A percentile compares a stretch with the other conserved stretches of the same genome.
Evolutionary conservation across 2,888 invertebrate species (phyloP).

Genomic region (Dorcus parallelipipedus): DNA sequence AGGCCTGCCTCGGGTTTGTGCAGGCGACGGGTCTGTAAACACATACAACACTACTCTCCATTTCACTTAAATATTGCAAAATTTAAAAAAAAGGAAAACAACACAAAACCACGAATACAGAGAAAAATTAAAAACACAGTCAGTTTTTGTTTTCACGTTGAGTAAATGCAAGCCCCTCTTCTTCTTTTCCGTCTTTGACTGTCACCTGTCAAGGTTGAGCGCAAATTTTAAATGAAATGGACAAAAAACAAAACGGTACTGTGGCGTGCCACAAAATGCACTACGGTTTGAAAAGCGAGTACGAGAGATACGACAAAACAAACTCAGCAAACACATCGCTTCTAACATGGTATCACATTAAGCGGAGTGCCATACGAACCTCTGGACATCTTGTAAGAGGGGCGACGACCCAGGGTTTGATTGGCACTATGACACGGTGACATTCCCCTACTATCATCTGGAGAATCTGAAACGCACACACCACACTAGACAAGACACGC

Average conservation of each 20-base stretch:
- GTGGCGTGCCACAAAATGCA: slow-evolving; percentile 20
- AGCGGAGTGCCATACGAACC: slow-evolving; percentile 51
- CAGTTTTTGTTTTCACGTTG: background rate
- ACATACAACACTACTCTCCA: slow-evolving; percentile 51
- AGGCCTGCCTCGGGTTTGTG: slow-evolving; percentile 77
- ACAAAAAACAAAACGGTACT: slow-evolving; percentile 25
- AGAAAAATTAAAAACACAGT: background rate
- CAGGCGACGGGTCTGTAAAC: slow-evolving; percentile 80
- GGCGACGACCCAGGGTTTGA: slow-evolving; percentile 71
- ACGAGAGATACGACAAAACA: slow-evolving; percentile 12
- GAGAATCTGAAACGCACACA: slow-evolving; percentile 57
- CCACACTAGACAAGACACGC: background rate
- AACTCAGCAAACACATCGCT: background rate
- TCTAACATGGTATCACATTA: slow-evolving; percentile 4
- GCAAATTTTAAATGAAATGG: slow-evolving; percentile 38
- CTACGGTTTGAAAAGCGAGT: slow-evolving; percentile 19
- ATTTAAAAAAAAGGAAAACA: slow-evolving; percentile 1
- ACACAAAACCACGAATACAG: background rate
- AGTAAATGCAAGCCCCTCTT: no score
- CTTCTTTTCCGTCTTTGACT: no score
- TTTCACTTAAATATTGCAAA: slow-evolving; percentile 34
- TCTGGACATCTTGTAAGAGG: slow-evolving; percentile 85
- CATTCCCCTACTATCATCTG: slow-evolving; percentile 72
- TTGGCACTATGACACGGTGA: slow-evolving; percentile 65
- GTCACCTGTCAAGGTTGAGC: no score